Evolutionary conservation across 2,797 vertebrate genomes (phyloP).

Genomic region (Danio aesculapii): DNA sequence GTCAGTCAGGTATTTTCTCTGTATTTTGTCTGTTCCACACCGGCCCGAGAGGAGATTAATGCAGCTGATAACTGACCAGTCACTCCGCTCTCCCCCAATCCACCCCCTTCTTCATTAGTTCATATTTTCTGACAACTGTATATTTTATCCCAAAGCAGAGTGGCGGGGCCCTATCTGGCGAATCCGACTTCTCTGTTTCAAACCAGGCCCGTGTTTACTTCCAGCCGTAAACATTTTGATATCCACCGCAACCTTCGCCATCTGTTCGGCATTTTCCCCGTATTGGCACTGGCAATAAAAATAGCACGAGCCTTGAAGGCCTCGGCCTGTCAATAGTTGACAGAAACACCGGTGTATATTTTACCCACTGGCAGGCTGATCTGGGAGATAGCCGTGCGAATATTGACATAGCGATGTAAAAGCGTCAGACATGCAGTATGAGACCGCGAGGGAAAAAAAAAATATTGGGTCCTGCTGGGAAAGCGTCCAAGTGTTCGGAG

Average conservation of each 20-base stretch:
- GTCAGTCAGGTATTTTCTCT: conserved; percentile 67
- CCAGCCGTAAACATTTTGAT: conserved; percentile 85
- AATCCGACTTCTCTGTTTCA: conserved; percentile 77
- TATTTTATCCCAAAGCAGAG: conserved; percentile 82
- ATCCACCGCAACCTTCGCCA: conserved; percentile 82
- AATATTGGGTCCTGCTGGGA: conserved; percentile 67
- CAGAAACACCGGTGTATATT: conserved; percentile 59
- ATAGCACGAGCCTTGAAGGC: conserved; percentile 66
- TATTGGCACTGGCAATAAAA: conserved; percentile 71
- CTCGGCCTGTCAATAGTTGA: conserved; percentile 73
- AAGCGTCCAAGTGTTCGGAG: conserved; percentile 51
- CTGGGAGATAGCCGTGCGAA: conserved; percentile 59
- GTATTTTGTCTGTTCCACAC: conserved; percentile 80
- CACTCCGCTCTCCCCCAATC: conserved; percentile 70
- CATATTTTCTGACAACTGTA: conserved; percentile 86
- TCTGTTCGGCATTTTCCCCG: conserved; percentile 81
- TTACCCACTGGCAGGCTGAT: conserved; percentile 62
- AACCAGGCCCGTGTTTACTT: conserved; percentile 83
- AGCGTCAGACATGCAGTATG: conserved; percentile 68
- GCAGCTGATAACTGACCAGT: conserved; percentile 82
- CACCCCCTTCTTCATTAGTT: conserved; percentile 79
- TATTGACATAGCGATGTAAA: conserved; percentile 72
- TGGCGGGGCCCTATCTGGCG: conserved; percentile 78
- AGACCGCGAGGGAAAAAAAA: conserved; percentile 70
- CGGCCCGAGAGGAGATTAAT: conserved; percentile 80